A percentile compares a stretch with the other conserved stretches of the same genome.
Evolutionary conservation across 2,797 vertebrate genomes (phyloP).

Genomic region (Catamblyrhynchus diadema): DNA sequence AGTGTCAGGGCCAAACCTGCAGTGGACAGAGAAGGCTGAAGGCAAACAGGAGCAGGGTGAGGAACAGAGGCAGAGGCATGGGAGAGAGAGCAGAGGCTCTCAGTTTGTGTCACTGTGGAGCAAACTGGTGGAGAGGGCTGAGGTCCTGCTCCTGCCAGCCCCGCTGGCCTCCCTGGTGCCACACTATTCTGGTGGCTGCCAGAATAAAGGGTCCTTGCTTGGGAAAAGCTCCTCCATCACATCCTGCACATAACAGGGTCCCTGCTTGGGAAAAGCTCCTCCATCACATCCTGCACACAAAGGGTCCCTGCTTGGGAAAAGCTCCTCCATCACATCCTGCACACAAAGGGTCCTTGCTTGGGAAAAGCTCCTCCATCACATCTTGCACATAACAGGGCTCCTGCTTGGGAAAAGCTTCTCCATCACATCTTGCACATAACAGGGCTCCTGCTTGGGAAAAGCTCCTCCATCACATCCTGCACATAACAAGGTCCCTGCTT

Average conservation of each 20-base stretch:
- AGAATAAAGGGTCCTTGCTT: not conserved
- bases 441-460: too few relatives aligned
- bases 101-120: not conserved
- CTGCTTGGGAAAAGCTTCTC: not conserved
- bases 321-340: too few relatives aligned
- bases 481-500: not conserved
- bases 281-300: too few relatives aligned
- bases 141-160: not conserved
- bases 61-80: fast-evolving
- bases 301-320: too few relatives aligned
- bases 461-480: too few relatives aligned
- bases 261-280: not conserved
- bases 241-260: not conserved
- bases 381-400: not conserved
- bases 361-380: not conserved
- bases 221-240: too few relatives aligned
- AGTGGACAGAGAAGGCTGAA: not conserved
- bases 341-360: not conserved
- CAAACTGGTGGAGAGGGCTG: too few relatives aligned
- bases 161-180: not conserved
- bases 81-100: not conserved
- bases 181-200: fast-evolving
- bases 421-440: too few relatives aligned
- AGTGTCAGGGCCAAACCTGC: not conserved
- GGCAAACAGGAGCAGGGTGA: not conserved